Conservation (phyloP, 2,113 vertebrate species). For the Campylomormyrus numenius region DNA sequence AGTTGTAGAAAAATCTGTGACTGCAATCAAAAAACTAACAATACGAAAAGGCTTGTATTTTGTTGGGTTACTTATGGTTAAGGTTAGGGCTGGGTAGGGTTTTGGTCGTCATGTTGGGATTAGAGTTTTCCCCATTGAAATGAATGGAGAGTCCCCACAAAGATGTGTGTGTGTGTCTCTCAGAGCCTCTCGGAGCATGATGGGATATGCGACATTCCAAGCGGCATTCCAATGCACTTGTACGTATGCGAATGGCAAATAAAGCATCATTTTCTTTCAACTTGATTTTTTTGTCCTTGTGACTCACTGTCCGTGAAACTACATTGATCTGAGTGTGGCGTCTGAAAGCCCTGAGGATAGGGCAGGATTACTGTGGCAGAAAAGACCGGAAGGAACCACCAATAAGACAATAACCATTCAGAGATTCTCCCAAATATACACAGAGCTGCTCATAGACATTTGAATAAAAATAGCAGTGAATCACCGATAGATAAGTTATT, state of each 20-base stretch:
- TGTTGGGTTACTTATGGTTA: too few species aligned
- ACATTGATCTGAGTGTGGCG: neutral
- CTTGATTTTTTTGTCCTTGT: neutral
- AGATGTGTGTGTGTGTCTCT: neutral
- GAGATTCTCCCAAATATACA: neutral
- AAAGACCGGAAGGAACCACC: neutral
- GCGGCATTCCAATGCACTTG: neutral
- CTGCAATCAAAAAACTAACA: too few species aligned
- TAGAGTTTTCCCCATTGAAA: too few species aligned
- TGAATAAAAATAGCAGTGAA: constrained; percentile 18
- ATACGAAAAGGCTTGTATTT: too few species aligned
- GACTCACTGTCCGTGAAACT: neutral
- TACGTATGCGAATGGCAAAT: neutral
- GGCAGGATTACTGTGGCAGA: neutral
- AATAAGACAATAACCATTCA: neutral
- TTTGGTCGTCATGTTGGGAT: too few species aligned
- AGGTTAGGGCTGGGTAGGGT: too few species aligned
- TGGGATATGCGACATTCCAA: neutral
- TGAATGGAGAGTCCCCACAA: too few species aligned
- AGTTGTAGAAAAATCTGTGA: too few species aligned
- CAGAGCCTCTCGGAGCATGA: neutral
- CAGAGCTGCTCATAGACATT: neutral
- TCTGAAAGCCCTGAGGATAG: neutral
- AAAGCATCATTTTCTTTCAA: neutral
- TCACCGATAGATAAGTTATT: neutral